Base-by-base conservation (phyloP, 2,888 invertebrate genomes). In the Sesia apiformis region DNA sequence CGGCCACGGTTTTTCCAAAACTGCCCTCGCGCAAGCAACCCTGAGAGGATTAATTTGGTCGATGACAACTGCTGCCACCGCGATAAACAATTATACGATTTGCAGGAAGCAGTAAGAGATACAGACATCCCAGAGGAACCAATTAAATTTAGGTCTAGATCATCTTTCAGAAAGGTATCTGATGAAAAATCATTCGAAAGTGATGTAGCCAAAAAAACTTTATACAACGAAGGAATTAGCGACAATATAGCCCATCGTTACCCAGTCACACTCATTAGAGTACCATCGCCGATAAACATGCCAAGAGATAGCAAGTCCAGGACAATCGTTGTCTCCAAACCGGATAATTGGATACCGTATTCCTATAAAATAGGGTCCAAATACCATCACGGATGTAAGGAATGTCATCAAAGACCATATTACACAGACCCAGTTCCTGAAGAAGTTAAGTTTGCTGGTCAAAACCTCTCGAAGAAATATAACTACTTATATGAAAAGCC, bases 201-300 rank as follows among this genome's bases (percentile, higher is more conserved):
- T 4, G 54, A 62, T 8, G 51, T 55, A 7, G 56, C 61, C 3
- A 69, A 74, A 52, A 78, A 66, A 58, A 71, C 67, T 23, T 56
- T 82, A 42, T 84, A 83, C 59, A 83, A 84, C 53, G 84, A 85
- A 62, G 84, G 83, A 8, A 83, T 83, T 38, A 74, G 74, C 57
- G 77, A 83, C 53, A 41, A 43, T 0, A 58, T 70, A 39, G 59
- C 68, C 0, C 55, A 62, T 40, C 57, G 56, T 4, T 52, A 7
- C n/a, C 4, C 49, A 43, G 3, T 59, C 43, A 62, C 49, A 5
- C 46, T 62, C 0, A 52, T 52, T 1, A 52, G 38, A 6, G 23
- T 53, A 4, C 58, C 63, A 5, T 54, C 58, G 43, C 60, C 60
- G 7, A 51, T 49, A 0, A 62, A 57, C 5, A 4, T 60, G 3